Base-by-base conservation (phyloP, 2,888 invertebrate species). In the Eudasyphora cyanicolor region DNA sequence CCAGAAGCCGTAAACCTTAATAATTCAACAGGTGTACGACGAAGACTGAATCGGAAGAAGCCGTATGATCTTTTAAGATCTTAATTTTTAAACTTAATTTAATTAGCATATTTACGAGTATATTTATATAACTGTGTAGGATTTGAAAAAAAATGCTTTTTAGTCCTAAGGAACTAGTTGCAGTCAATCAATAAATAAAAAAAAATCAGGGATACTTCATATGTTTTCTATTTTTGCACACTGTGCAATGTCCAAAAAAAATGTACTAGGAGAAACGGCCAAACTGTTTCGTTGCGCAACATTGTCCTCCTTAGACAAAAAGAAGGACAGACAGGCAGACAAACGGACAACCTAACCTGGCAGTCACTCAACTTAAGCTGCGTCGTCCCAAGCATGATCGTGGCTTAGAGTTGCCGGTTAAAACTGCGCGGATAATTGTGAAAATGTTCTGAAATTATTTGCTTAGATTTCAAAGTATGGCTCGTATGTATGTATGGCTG, bases 341-440 rank as follows among this genome's bases (percentile, higher is more conserved):
- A 81, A 81, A 84, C 84, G n/a, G n/a, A n/a, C n/a, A n/a, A n/a
- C n/a, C n/a, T n/a, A 84, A 67, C 60, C 76, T 81, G 78, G 84
- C 84, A 81, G 84, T 84, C 84, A 84, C 69, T 81, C 78, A 84
- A 81, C 38, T 24, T 21, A 14, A 60, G 77, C 64, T 80, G 51
- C 21, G 38, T 17, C 54, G 21, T 57, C 8, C 27, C 21, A 14
- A 12, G 67, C 70, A 35, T 57, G 73, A 27, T 38, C 24, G 24
- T 57, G 70, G 70, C 49, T 27, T 54, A 35, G 38, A 2, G 57
- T 60, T 51, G 64, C 42, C 51, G 69, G 21, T 32, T 51, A 17
- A 45, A 70, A 38, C 35, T 42, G 69, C 60, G 73, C 67, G 73
- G 81, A 84, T 84, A 81, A 84, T 84, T 81, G 84, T 73, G 73